Base-by-base conservation (phyloP, 2,797 vertebrate genomes). In the Cirrhinus molitorella region DNA sequence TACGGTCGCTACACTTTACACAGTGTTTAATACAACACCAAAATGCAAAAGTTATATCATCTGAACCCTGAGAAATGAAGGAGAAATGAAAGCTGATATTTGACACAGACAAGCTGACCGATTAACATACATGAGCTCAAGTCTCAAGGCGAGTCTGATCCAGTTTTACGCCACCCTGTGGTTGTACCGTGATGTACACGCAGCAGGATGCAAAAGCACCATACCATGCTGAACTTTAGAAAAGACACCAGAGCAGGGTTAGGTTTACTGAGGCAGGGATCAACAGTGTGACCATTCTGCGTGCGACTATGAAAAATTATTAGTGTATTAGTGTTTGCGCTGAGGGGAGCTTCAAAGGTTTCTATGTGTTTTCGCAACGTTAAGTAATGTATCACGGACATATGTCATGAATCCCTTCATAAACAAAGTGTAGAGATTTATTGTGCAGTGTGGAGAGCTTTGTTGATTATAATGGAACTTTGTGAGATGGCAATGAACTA, bases 91-190 rank as follows among this genome's bases (percentile, higher is more conserved):
- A 51, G 16, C 34, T 25, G 31, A 67, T 25, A 66, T 43, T 57
- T 57, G 34, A 70, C 49, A 23, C 13, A 40, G 73, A 70, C 57
- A 51, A 0, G 5, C 45, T 55, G 34, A 21, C 5, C 16, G 4
- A 16, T 79, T 68, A 68, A 28, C 37, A 67, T 57, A 59, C 66
- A 59, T 45, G 57, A 67, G 37, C 16, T 80, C 12, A 16, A 67
- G n/a, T 3, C 28, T 45, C 34, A 14, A 2, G 3, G 59, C 0
- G 13, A 25, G 16, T 25, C 65, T 13, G 51, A n/a, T 79, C 74
- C 43, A 23, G 43, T 74, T 45, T 84, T 86, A 87, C 89, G 83
- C 89, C 92, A 88, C 73, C 90, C 81, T 91, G 91, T 94, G 92
- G 90, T 66, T 79, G 31, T 28, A 71, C 0, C 57, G 34, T 85